Percentiles rank a stretch among this genome's conserved stretches.
phyloP scores from a whole-genome alignment of 1,140 invertebrate species.

The Planococcus citri region DNA sequence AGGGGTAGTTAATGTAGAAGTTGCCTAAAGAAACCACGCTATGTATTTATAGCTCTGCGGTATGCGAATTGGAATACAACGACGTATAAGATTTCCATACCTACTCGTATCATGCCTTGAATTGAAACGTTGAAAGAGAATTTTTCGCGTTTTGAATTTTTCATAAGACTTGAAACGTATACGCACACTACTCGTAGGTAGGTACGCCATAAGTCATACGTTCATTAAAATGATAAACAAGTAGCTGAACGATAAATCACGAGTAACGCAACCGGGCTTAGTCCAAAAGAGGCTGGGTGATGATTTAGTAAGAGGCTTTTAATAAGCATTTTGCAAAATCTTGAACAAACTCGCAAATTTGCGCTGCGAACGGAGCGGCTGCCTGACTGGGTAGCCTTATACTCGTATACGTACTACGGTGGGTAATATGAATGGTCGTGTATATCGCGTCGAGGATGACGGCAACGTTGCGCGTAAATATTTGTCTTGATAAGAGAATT shows the following conservation, averaged over 20 bases:
- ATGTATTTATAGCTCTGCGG: too few relatives aligned
- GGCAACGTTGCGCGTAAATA: background rate
- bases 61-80: background rate
- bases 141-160: background rate
- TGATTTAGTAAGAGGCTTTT: slow-evolving; percentile 3
- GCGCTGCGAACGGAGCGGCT: too few relatives aligned
- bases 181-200: too few relatives aligned
- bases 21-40: too few relatives aligned
- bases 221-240: slow-evolving; percentile 4
- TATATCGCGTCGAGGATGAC: too few relatives aligned
- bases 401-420: too few relatives aligned
- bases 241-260: background rate
- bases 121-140: background rate
- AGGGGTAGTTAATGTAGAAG: too few relatives aligned
- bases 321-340: background rate
- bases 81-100: too few relatives aligned
- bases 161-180: background rate
- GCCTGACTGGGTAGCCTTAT: too few relatives aligned
- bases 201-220: background rate
- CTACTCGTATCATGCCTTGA: too few relatives aligned
- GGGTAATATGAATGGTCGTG: too few relatives aligned
- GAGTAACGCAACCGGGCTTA: background rate
- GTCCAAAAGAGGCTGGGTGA: background rate
- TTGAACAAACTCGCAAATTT: background rate
- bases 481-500: slow-evolving; percentile 17